A percentile compares a stretch with the other conserved stretches of the same genome.
Evolutionary conservation across 2,797 vertebrate species (phyloP).

Genomic region (Sardinella longiceps): DNA sequence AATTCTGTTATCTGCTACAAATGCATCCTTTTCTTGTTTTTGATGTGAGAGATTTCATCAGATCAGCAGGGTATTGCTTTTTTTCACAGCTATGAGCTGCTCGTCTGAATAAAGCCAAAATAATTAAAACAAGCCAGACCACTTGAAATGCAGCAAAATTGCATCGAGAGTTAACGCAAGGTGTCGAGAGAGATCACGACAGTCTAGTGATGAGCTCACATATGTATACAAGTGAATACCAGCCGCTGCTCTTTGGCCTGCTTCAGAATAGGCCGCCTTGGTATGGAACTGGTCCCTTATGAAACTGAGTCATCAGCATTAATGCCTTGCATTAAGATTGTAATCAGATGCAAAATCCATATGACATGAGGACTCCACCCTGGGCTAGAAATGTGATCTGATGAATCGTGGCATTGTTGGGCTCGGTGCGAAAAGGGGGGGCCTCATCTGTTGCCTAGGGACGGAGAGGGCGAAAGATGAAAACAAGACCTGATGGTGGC

Average conservation of each 20-base stretch:
- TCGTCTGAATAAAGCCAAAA: background rate
- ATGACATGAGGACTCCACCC: slow-evolving; percentile 19
- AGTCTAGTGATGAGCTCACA: background rate
- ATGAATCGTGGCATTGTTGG: slow-evolving; percentile 34
- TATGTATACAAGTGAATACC: background rate
- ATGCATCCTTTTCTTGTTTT: slow-evolving; percentile 8
- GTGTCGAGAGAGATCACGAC: background rate
- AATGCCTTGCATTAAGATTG: slow-evolving; percentile 20
- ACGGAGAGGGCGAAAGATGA: slow-evolving; percentile 32
- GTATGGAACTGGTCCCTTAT: background rate
- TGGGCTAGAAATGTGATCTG: slow-evolving; percentile 53
- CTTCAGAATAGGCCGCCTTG: background rate
- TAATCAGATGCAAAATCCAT: slow-evolving; percentile 19
- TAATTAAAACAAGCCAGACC: background rate
- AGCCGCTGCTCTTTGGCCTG: background rate
- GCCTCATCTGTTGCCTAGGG: background rate
- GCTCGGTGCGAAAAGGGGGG: background rate
- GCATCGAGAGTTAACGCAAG: background rate
- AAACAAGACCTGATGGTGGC: slow-evolving; percentile 16
- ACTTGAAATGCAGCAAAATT: background rate
- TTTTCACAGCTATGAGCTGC: background rate
- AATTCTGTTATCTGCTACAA: background rate
- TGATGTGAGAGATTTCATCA: slow-evolving; percentile 2
- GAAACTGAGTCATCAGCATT: background rate
- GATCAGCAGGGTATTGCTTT: slow-evolving; percentile 4